Base-by-base conservation (phyloP, 2,113 vertebrate genomes). In the Camelus bactrianus region DNA sequence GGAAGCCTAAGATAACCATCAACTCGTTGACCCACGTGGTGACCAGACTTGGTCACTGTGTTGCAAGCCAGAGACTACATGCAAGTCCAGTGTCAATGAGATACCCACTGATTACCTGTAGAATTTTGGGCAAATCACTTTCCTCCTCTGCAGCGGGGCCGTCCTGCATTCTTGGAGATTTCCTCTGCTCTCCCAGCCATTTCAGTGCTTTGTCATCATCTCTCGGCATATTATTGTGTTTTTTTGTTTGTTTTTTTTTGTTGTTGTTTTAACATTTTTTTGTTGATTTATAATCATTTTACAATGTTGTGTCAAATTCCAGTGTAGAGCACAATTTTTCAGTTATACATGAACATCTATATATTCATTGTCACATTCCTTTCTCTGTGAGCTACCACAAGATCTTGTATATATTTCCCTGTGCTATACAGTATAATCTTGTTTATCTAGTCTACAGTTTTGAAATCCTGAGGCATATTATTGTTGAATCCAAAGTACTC, bases 21-120 rank as follows among this genome's bases (percentile, higher is more conserved):
- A 35, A 16, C 22, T 56, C 32, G 2, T 8, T 7, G 3, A 60
- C 30, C 24, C 0, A 0, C 1, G 0, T 8, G 8, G 35, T 8
- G 10, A 50, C 50, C 26, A n/a, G 38, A 79, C n/a, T 6, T 20
- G 70, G 42, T 73, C 46, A 24, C 4, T 46, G 16, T 15, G 56
- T 12, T 35, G 42, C 42, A 79, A 28, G 26, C 35, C 42, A 24
- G 30, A 2, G 46, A 52, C 24, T 6, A 64, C 0, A 3, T 14
- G 14, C 46, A 24, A 54, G 58, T 12, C n/a, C 52, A 12, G 22
- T 17, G 35, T 56, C 81, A 24, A 0, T 54, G 13, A 94, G 64
- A 60, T 20, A 26, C 69, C 15, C 1, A 24, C 32, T 15, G 50
- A 26, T 32, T 16, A 8, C 16, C 24, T 56, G 35, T 22, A 7